Evolutionary conservation across 2,888 invertebrate genomes (phyloP).

Genomic region (Dryocosmus kuriphilus): DNA sequence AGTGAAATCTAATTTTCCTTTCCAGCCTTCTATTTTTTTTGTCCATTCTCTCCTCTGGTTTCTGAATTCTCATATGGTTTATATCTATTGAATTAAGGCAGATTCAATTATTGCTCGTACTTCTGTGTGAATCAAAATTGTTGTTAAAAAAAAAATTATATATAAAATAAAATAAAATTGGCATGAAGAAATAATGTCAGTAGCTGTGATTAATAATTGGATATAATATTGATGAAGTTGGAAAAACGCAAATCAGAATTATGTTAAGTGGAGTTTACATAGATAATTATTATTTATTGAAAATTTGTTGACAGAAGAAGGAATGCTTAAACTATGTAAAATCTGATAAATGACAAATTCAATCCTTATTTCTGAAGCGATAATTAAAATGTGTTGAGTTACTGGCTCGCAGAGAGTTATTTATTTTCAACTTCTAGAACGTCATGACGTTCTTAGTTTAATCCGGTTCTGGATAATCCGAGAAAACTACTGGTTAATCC

Average conservation of each 20-base stretch:
- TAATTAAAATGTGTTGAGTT: slow-evolving; percentile 9
- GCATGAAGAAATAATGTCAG: too few relatives aligned
- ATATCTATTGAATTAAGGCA: slow-evolving; percentile 6
- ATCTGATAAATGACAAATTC: background rate
- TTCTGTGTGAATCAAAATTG: background rate
- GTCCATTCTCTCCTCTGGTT: background rate
- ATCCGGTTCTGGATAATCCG: slow-evolving; percentile 16
- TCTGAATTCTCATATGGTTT: background rate
- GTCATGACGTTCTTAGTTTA: slow-evolving; percentile 25
- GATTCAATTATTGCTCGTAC: background rate
- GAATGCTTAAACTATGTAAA: background rate
- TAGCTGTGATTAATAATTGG: too few relatives aligned
- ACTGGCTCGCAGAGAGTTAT: background rate
- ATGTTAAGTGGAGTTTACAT: background rate
- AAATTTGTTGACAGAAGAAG: background rate
- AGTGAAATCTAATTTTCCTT: slow-evolving; percentile 30
- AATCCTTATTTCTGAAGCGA: background rate
- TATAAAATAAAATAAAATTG: too few relatives aligned
- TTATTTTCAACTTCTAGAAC: slow-evolving; percentile 20
- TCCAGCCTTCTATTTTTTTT: background rate
- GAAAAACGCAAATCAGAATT: background rate
- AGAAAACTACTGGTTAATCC: slow-evolving; percentile 36
- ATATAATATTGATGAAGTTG: background rate
- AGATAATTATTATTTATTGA: background rate
- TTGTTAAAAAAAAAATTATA: too few relatives aligned